phyloP scores from a whole-genome alignment of 2,113 vertebrate genomes.

The Panthera leo region DNA sequence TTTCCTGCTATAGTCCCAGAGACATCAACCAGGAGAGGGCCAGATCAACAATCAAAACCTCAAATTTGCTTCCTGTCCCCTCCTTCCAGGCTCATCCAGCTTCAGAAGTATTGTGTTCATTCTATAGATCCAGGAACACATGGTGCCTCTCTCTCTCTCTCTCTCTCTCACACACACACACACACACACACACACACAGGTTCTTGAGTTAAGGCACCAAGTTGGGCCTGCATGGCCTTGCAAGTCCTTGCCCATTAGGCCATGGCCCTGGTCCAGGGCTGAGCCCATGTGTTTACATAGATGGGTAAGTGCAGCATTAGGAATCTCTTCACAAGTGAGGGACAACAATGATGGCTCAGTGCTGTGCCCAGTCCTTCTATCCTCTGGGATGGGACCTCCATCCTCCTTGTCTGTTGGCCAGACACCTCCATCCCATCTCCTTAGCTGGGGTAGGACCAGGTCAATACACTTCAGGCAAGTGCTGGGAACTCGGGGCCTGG shows the following conservation, averaged over 20 bases:
- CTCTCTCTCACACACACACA: neutral
- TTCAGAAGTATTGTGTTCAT: neutral
- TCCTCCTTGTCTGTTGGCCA: neutral
- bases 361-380: neutral
- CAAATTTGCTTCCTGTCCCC: neutral
- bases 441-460: neutral
- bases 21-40: neutral
- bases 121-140: neutral
- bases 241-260: neutral
- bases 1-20: neutral
- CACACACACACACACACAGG: neutral
- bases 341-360: neutral
- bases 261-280: neutral
- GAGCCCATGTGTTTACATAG: neutral
- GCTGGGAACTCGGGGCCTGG: neutral
- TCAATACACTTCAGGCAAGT: conserved; percentile 12
- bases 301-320: conserved; percentile 8
- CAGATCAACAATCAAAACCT: neutral
- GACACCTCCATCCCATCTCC: neutral
- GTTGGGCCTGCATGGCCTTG: conserved; percentile 1
- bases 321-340: conserved; percentile 8
- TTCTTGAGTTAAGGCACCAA: conserved; percentile 64
- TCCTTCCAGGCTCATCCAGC: neutral
- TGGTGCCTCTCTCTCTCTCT: neutral
- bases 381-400: neutral